phyloP scores from a whole-genome alignment of 2,113 vertebrate genomes.

The Junco hyemalis region DNA sequence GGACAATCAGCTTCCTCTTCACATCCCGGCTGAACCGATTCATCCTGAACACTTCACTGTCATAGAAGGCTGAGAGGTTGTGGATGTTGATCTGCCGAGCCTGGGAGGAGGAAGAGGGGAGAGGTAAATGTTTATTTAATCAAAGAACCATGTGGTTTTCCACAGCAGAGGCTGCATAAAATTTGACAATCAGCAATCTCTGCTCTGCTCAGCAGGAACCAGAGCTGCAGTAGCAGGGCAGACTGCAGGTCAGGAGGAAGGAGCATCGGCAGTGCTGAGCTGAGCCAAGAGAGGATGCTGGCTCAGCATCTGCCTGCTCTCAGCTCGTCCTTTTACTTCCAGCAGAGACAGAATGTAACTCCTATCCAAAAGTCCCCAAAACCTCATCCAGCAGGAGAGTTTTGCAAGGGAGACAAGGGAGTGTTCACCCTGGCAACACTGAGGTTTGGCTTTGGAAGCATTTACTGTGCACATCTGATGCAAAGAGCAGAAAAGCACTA shows the following conservation, averaged over 20 bases:
- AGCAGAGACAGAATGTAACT: background rate
- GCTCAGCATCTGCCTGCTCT: slow-evolving; percentile 40
- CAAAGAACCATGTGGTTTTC: background rate
- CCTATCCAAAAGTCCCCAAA: background rate
- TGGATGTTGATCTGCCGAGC: slow-evolving; percentile 97
- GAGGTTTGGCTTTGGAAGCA: background rate
- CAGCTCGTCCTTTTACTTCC: background rate
- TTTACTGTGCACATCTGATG: background rate
- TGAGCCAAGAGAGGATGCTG: slow-evolving; percentile 41
- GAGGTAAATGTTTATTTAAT: background rate
- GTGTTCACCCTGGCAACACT: background rate
- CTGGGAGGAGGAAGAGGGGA: slow-evolving; percentile 52
- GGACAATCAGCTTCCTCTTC: slow-evolving; percentile 90
- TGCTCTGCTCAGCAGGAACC: slow-evolving; percentile 1
- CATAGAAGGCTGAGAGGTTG: slow-evolving; percentile 89
- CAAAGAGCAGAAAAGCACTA: background rate
- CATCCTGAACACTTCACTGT: slow-evolving; percentile 89
- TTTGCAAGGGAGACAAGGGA: background rate
- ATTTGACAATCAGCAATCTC: slow-evolving; percentile 20
- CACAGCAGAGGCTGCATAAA: background rate
- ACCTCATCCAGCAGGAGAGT: background rate
- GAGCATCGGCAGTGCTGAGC: slow-evolving; percentile 23
- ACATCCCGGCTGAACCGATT: slow-evolving; percentile 89
- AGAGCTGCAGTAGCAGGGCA: slow-evolving; percentile 33
- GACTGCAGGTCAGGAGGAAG: slow-evolving; percentile 27